Percentiles rank a stretch among this genome's conserved stretches.
Evolutionary conservation across 2,797 vertebrate species (phyloP).

Genomic region (Coregonus ussuriensis): DNA sequence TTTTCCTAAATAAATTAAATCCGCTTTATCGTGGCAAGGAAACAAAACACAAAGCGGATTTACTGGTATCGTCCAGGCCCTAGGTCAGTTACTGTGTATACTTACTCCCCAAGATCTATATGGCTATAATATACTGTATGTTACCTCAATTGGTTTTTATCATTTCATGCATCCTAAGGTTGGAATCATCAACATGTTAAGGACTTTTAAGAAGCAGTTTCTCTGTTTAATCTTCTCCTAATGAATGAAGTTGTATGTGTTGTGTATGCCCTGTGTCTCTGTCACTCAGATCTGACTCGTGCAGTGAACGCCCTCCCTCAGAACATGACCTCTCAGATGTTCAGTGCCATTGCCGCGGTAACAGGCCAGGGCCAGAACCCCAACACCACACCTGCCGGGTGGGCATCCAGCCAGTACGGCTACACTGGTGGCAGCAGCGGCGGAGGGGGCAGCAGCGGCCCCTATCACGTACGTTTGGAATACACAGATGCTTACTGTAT

Average conservation of each 20-base stretch:
- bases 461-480: slow-evolving; percentile 77
- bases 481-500: background rate
- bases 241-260: background rate
- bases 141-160: background rate
- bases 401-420: slow-evolving; percentile 84
- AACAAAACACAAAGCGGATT: too few relatives aligned
- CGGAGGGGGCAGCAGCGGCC: slow-evolving; percentile 72
- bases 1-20: too few relatives aligned
- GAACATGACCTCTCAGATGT: slow-evolving; percentile 89
- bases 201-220: background rate
- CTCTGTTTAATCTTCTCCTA: background rate
- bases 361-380: slow-evolving; percentile 85
- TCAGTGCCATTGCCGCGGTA: slow-evolving; percentile 84
- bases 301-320: slow-evolving; percentile 84
- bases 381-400: slow-evolving; percentile 82
- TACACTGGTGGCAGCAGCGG: slow-evolving; percentile 82
- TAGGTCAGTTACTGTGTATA: background rate
- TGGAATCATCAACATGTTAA: background rate
- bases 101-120: background rate
- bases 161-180: background rate
- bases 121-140: background rate
- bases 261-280: slow-evolving; percentile 22
- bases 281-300: slow-evolving; percentile 80
- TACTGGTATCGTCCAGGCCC: background rate
- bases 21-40: too few relatives aligned